These are phyloP conservation scores for Gymnoscelis rufifasciata DNA, from an alignment of 2,888 invertebrate species.

Conservation along the genomic window DNA sequence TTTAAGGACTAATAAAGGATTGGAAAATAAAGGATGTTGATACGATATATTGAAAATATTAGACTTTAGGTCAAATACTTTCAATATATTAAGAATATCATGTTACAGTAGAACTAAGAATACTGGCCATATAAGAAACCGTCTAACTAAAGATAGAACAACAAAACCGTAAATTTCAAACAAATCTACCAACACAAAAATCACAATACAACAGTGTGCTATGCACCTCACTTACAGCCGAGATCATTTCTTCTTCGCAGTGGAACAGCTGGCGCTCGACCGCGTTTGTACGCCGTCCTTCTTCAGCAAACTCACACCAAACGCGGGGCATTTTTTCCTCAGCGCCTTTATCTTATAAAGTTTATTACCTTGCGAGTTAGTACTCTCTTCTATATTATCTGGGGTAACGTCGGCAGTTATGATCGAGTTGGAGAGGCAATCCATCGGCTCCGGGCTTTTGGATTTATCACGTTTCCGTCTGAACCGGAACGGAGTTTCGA, in stretches of 20 bases:
- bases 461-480: slow-evolving; percentile 70
- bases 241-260: slow-evolving; percentile 76
- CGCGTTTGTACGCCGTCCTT: slow-evolving; percentile 72
- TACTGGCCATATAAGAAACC: background rate
- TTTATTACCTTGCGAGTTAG: slow-evolving; percentile 72
- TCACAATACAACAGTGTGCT: slow-evolving; percentile 42
- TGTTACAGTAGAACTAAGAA: background rate
- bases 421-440: slow-evolving; percentile 60
- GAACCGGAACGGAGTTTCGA: slow-evolving; percentile 68
- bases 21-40: too few relatives aligned
- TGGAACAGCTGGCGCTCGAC: slow-evolving; percentile 62
- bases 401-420: slow-evolving; percentile 68
- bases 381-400: slow-evolving; percentile 66
- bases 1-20: too few relatives aligned
- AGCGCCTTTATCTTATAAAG: slow-evolving; percentile 73
- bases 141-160: slow-evolving; percentile 1
- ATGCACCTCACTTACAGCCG: slow-evolving; percentile 44
- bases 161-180: slow-evolving; percentile 15
- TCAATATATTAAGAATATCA: too few relatives aligned
- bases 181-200: slow-evolving; percentile 42
- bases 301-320: slow-evolving; percentile 61
- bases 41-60: too few relatives aligned
- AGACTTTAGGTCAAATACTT: too few relatives aligned
- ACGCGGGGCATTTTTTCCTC: slow-evolving; percentile 67
- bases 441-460: slow-evolving; percentile 70